Evolutionary conservation across 2,797 vertebrate genomes (phyloP).

Genomic region (Ispidina lecontei): DNA sequence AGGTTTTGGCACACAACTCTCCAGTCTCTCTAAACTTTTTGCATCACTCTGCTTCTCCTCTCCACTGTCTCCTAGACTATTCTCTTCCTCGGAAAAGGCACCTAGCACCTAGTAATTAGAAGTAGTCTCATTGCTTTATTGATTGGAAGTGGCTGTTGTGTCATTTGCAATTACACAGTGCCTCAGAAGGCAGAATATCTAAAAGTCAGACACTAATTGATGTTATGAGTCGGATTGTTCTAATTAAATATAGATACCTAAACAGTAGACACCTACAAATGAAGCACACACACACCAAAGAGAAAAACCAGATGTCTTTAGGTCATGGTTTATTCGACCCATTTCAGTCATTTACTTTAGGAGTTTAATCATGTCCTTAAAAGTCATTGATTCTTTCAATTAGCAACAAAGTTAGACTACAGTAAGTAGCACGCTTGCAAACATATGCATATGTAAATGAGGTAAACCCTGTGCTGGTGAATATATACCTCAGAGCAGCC

Average conservation of each 20-base stretch:
- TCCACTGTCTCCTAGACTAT: not conserved
- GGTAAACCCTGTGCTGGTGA: not conserved
- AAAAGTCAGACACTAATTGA: not conserved
- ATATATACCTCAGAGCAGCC: not conserved
- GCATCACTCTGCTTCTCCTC: not conserved
- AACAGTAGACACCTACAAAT: not conserved
- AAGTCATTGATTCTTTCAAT: not conserved
- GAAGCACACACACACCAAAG: not conserved
- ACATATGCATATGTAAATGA: accelerated
- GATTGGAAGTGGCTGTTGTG: not conserved
- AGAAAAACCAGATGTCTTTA: not conserved
- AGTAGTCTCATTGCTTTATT: not conserved
- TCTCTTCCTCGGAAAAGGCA: not conserved
- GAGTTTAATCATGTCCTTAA: not conserved
- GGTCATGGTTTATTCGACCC: not conserved
- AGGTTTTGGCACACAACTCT: not conserved
- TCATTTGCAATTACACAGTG: not conserved
- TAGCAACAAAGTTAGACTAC: not conserved
- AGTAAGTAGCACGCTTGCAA: not conserved
- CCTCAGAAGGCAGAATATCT: not conserved
- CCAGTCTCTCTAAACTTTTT: not conserved
- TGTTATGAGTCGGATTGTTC: not conserved
- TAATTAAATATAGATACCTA: not conserved
- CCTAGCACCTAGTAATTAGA: not conserved
- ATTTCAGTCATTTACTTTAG: not conserved